Percentiles rank a stretch among this genome's conserved stretches.
Evolutionary conservation across 2,888 invertebrate genomes (phyloP).

Genomic region (Cybosia mesomella): DNA sequence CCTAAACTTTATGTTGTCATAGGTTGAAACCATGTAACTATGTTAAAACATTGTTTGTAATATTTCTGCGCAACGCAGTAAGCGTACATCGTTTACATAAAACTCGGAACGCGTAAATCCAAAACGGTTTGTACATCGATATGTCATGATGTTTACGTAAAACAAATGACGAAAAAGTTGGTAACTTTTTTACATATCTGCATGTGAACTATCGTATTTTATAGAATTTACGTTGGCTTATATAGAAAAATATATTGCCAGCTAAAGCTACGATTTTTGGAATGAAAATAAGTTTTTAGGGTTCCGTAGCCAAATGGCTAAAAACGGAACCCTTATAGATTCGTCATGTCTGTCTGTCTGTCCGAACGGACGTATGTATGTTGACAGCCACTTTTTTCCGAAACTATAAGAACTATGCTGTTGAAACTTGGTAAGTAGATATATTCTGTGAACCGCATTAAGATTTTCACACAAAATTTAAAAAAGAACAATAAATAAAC

Average conservation of each 20-base stretch:
- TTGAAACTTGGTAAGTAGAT: no score
- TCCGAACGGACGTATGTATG: no score
- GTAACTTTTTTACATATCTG: constrained; percentile 39
- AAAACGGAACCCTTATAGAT: no score
- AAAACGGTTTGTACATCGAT: constrained; percentile 42
- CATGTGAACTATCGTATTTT: constrained; percentile 34
- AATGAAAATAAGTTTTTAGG: background rate
- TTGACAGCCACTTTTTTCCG: no score
- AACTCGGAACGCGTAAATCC: constrained; percentile 40
- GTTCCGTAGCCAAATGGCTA: no score
- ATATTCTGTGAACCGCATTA: no score
- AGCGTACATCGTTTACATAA: constrained; percentile 37
- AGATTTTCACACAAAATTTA: no score
- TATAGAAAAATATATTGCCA: constrained; percentile 23
- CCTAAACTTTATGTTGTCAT: background rate
- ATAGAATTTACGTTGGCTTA: constrained; percentile 23
- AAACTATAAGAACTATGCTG: no score
- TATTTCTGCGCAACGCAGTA: background rate
- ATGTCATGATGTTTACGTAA: constrained; percentile 50
- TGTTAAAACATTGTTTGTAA: constrained; percentile 10
- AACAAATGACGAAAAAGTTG: constrained; percentile 41
- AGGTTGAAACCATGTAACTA: background rate
- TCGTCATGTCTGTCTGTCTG: no score
- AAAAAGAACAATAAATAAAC: no score
- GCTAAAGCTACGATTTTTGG: background rate